Conservation (phyloP, 2,888 invertebrate genomes). For the Copidosoma aretas region DNA sequence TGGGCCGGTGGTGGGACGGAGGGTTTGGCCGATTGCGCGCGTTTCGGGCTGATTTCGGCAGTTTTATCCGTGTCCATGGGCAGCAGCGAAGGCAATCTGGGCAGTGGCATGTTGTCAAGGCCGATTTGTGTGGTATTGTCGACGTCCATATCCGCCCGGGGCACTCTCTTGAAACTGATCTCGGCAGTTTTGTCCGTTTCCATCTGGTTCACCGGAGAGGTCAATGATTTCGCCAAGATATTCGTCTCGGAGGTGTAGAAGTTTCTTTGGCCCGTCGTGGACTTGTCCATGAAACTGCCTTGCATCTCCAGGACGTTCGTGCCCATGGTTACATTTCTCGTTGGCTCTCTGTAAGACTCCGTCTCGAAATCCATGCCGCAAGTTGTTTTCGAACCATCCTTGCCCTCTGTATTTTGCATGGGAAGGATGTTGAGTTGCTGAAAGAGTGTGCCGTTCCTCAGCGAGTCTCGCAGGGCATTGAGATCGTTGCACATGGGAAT, state of each 20-base stretch:
- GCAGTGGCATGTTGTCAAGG: too few species aligned
- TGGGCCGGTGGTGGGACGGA: too few species aligned
- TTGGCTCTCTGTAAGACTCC: not conserved
- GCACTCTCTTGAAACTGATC: not conserved
- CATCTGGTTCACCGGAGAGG: not conserved
- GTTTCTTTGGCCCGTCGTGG: not conserved
- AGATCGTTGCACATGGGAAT: slow-evolving; percentile 24
- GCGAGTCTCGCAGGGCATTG: slow-evolving; percentile 29
- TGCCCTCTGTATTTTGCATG: slow-evolving; percentile 4
- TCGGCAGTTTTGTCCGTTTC: slow-evolving; percentile 22
- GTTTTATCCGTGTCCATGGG: slow-evolving; percentile 17
- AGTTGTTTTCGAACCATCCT: slow-evolving; percentile 9
- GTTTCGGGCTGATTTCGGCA: slow-evolving; percentile 15
- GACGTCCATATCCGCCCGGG: too few species aligned
- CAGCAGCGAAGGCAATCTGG: not conserved
- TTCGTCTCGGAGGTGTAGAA: not conserved
- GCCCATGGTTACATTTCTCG: not conserved
- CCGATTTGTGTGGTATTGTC: too few species aligned
- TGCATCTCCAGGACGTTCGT: slow-evolving; percentile 4
- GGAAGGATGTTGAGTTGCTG: slow-evolving; percentile 12
- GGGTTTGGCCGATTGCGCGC: not conserved
- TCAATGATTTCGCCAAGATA: slow-evolving; percentile 8
- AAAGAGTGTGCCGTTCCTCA: slow-evolving; percentile 21
- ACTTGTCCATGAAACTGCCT: slow-evolving; percentile 4
- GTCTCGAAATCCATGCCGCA: not conserved